phyloP scores from a whole-genome alignment of 2,113 vertebrate genomes.

The Lonchura striata region DNA sequence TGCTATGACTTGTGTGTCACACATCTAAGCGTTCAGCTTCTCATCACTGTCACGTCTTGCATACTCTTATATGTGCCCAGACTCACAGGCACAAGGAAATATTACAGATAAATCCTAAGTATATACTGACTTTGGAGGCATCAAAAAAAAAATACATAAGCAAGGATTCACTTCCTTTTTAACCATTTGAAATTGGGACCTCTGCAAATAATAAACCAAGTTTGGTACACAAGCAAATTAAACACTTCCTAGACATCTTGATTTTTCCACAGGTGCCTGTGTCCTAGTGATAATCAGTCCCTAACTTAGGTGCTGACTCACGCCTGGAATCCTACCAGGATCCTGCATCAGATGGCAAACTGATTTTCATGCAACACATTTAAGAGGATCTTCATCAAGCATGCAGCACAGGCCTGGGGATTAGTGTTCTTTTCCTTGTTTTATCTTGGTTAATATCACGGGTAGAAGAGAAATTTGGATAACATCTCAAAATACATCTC shows the following conservation, averaged over 20 bases:
- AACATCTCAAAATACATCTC: background rate
- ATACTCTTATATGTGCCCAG: background rate
- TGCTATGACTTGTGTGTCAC: background rate
- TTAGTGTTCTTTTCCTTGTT: background rate
- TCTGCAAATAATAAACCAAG: background rate
- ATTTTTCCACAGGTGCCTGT: background rate
- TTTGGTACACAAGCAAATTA: background rate
- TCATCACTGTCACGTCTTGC: background rate
- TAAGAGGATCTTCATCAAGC: background rate
- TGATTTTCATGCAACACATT: background rate
- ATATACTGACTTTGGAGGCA: background rate
- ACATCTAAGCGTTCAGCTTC: background rate
- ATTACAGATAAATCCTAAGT: background rate
- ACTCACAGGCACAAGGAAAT: background rate
- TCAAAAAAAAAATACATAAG: accelerated
- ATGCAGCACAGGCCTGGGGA: background rate
- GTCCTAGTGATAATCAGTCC: background rate
- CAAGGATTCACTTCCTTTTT: background rate
- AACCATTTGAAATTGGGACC: background rate
- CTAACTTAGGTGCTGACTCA: background rate
- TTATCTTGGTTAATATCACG: background rate
- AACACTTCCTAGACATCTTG: background rate
- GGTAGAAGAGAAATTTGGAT: background rate
- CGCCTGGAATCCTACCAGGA: background rate
- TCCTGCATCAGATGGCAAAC: background rate